Evolutionary conservation across 2,888 invertebrate species (phyloP), one percentile per base, ranked within the genome.

Genomic region (Axea sp.): DNA sequence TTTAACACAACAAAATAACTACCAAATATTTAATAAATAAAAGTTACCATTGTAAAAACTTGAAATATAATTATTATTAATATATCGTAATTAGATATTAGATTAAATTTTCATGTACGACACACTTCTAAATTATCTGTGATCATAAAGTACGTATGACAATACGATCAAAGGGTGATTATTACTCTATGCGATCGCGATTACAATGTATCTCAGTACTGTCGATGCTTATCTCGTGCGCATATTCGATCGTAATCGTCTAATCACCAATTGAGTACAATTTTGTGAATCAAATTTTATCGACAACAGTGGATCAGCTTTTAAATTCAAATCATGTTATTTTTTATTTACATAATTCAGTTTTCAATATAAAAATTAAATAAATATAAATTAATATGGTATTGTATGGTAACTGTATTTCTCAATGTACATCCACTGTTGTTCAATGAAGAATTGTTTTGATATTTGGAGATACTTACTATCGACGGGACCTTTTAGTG

Each of bases 401-500:
- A n/a, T n/a, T n/a, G n/a, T n/a, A n/a, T n/a, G n/a, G n/a, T n/a
- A n/a, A n/a, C n/a, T n/a, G n/a, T n/a, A n/a, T n/a, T n/a, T n/a
- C n/a, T n/a, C n/a, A n/a, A n/a, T n/a, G n/a, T n/a, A n/a, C n/a
- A 39, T 62, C 41, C 51, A 62, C 15, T 41, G 39, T 11, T 51
- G 9, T 14, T 26, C 28, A 0, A 24, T 15, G 1, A 6, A 24
- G 7, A 6, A 19, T 19, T 17, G 4, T 9, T 41, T 7, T 33
- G 26, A 55, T 49, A 55, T 41, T 41, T 41, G 30, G 37, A 24
- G 78, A 87, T 84, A 93, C 94, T 92, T 90, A 94, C 94, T 94
- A 95, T 91, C 94, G 90, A 78, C 94, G 90, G 79, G 93, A 91
- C 77, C 94, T 90, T 87, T 94, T 95, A 81, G 90, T 89, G 65